Conservation (phyloP, 2,113 vertebrate genomes). For the Crotalus helleri region DNA sequence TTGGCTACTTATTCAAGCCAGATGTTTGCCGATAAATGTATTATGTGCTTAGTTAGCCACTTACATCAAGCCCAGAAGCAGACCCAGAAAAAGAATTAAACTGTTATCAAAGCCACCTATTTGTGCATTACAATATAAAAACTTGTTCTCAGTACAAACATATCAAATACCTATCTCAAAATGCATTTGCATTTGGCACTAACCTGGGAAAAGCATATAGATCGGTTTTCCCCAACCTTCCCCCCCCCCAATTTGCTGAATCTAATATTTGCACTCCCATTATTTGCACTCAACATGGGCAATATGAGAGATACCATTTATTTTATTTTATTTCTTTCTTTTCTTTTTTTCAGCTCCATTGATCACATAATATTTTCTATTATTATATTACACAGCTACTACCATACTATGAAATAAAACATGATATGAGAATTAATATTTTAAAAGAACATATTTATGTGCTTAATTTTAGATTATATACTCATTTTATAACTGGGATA, state of each 20-base stretch:
- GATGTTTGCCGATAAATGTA: conserved; percentile 12
- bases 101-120: not conserved
- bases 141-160: not conserved
- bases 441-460: conserved; percentile 26
- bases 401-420: conserved; percentile 40
- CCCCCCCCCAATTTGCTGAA: not conserved
- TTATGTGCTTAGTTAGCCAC: conserved; percentile 6
- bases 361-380: conserved; percentile 31
- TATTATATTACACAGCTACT: not conserved
- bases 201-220: not conserved
- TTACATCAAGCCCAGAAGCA: not conserved
- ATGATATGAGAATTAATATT: conserved; percentile 27
- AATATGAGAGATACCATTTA: not conserved
- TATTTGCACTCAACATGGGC: not conserved
- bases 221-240: not conserved
- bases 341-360: not conserved
- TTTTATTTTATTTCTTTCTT: not conserved
- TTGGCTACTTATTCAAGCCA: not conserved
- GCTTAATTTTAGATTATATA: conserved; percentile 34
- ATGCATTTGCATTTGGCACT: rapidly evolving
- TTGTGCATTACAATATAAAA: not conserved
- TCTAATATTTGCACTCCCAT: not conserved
- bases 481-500: not conserved
- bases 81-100: not conserved
- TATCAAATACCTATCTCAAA: not conserved